Conservation (phyloP, 2,888 invertebrate species). For the Phorcus lineatus region DNA sequence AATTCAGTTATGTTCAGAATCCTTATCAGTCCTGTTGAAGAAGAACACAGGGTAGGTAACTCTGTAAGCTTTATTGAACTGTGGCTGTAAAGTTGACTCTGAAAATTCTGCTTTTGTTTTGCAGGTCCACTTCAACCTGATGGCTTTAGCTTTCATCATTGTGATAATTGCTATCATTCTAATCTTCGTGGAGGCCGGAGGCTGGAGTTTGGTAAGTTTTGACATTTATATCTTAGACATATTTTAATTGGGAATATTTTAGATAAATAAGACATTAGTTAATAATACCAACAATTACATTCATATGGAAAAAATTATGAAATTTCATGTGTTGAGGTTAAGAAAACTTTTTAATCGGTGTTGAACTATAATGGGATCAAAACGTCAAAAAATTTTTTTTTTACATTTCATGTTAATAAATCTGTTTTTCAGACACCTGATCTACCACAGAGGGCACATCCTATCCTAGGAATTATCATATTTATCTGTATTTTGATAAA, state of each 20-base stretch:
- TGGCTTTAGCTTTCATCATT: slow-evolving; percentile 63
- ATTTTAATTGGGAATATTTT: background rate
- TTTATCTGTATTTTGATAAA: slow-evolving; percentile 72
- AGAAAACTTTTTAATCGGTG: too few species aligned
- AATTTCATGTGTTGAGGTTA: background rate
- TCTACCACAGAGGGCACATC: slow-evolving; percentile 72
- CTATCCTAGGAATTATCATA: slow-evolving; percentile 74
- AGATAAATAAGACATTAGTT: background rate
- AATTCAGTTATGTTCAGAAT: too few species aligned
- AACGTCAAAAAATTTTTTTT: too few species aligned
- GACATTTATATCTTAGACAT: background rate
- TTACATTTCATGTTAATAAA: background rate
- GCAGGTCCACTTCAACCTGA: slow-evolving; percentile 66
- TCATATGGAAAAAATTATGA: background rate
- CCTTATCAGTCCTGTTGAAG: too few species aligned
- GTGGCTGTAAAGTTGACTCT: too few species aligned
- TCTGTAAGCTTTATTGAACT: too few species aligned
- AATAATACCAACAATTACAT: too few species aligned
- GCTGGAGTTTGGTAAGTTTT: slow-evolving; percentile 67
- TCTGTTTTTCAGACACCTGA: slow-evolving; percentile 58
- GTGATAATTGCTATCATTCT: slow-evolving; percentile 72
- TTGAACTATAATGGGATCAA: too few species aligned
- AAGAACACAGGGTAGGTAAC: too few species aligned
- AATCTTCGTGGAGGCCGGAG: slow-evolving; percentile 73
- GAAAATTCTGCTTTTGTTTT: slow-evolving; percentile 32